Conservation (phyloP, 1,140 invertebrate species). For the Drosophila punjabiensis region DNA sequence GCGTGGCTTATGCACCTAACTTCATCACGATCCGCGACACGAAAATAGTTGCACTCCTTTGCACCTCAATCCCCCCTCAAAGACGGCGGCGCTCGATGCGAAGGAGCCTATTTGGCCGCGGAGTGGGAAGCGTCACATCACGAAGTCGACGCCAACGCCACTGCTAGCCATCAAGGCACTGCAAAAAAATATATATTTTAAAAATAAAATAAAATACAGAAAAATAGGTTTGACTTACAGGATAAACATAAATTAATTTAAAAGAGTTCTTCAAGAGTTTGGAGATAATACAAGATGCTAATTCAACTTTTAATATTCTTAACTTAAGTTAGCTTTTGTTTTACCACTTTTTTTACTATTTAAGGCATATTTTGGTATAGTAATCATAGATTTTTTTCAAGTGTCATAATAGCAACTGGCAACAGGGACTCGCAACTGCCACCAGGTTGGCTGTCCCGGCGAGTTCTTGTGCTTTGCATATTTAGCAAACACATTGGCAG, state of each 20-base stretch:
- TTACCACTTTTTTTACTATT: accelerated
- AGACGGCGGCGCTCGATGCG: constrained; percentile 44
- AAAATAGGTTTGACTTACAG: no score
- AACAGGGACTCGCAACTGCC: constrained; percentile 47
- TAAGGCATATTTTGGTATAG: accelerated
- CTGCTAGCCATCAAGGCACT: constrained; percentile 10
- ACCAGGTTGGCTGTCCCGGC: constrained; percentile 50
- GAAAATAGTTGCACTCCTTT: constrained; percentile 77
- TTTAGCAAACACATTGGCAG: constrained; percentile 81
- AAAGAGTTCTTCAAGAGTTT: neutral
- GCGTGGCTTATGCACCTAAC: constrained; percentile 78
- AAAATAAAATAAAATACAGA: neutral
- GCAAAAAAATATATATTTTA: neutral
- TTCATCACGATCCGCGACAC: constrained; percentile 82
- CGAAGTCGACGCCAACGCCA: constrained; percentile 77
- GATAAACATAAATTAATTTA: neutral
- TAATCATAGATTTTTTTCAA: neutral
- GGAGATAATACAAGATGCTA: neutral
- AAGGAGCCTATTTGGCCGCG: constrained; percentile 40
- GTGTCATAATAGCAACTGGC: constrained; percentile 41
- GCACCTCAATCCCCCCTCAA: constrained; percentile 36
- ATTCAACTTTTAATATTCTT: neutral
- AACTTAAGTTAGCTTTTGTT: accelerated
- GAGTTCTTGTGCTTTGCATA: constrained; percentile 77
- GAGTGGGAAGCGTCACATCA: constrained; percentile 80